Evolutionary conservation across 2,888 invertebrate genomes (phyloP).

Genomic region (Smittia aterrima): DNA sequence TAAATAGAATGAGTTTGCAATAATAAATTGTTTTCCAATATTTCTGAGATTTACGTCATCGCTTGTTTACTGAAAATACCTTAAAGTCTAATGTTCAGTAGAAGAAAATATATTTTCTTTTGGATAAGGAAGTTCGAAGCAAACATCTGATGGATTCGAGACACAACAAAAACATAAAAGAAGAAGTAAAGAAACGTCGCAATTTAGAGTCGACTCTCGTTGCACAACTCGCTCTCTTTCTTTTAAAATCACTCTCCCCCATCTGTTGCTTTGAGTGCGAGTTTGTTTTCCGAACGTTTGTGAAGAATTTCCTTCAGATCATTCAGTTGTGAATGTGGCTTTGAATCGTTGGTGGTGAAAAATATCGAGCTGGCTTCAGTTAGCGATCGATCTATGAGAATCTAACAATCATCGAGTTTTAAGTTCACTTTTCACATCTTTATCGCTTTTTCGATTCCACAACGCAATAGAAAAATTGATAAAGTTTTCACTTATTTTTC

Average conservation of each 20-base stretch:
- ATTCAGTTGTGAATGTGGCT: constrained; percentile 15
- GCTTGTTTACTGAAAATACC: constrained; percentile 3
- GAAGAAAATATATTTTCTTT: too few species aligned
- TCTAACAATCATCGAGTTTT: background rate
- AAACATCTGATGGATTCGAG: background rate
- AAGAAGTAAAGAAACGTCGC: background rate
- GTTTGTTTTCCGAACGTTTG: too few species aligned
- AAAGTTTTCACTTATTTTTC: background rate
- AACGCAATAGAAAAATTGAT: background rate
- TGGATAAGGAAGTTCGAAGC: too few species aligned
- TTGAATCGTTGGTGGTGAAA: constrained; percentile 18
- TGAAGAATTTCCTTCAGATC: background rate
- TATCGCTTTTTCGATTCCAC: background rate
- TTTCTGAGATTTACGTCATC: constrained; percentile 17
- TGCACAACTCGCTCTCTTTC: background rate
- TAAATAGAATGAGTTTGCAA: background rate
- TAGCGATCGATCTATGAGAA: background rate
- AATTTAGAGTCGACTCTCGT: background rate
- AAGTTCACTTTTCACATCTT: constrained; percentile 13
- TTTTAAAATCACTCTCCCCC: background rate
- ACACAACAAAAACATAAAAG: background rate
- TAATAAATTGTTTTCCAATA: background rate
- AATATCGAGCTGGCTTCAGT: background rate
- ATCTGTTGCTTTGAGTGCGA: too few species aligned
- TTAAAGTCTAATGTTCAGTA: background rate